These are phyloP conservation scores for Archivesica marissinica DNA, from an alignment of 1,140 invertebrate species.

Conservation along the genomic window DNA sequence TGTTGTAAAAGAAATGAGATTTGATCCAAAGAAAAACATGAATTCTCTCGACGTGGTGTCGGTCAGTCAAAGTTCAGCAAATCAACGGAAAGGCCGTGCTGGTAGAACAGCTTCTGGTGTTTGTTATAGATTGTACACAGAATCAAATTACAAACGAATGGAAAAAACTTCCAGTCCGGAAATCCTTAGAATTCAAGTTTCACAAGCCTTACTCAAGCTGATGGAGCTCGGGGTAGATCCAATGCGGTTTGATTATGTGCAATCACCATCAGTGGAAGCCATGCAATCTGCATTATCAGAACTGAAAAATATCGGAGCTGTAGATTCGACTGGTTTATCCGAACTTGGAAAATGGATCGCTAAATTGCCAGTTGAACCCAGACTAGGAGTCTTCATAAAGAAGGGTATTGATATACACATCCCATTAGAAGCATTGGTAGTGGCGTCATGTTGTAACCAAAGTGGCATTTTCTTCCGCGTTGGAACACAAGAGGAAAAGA, in stretches of 20 bases:
- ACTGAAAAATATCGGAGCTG: slow-evolving; percentile 74
- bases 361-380: slow-evolving; percentile 77
- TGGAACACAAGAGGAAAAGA: slow-evolving; percentile 86
- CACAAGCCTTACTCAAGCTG: slow-evolving; percentile 77
- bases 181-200: slow-evolving; percentile 77
- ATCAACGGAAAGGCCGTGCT: slow-evolving; percentile 81
- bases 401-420: slow-evolving; percentile 68
- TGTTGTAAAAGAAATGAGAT: slow-evolving; percentile 78
- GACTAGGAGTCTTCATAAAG: slow-evolving; percentile 69
- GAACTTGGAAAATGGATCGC: slow-evolving; percentile 78
- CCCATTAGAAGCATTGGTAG: slow-evolving; percentile 87
- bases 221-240: slow-evolving; percentile 74
- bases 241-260: slow-evolving; percentile 78
- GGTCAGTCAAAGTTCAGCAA: slow-evolving; percentile 78
- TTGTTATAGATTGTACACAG: slow-evolving; percentile 80
- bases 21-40: slow-evolving; percentile 77
- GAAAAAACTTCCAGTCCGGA: slow-evolving; percentile 72
- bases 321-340: slow-evolving; percentile 74
- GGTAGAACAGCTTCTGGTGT: slow-evolving; percentile 76
- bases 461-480: slow-evolving; percentile 73
- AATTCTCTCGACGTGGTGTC: slow-evolving; percentile 67
- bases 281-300: slow-evolving; percentile 69
- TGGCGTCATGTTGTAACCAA: slow-evolving; percentile 70
- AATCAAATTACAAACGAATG: slow-evolving; percentile 72
- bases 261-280: slow-evolving; percentile 70